Percentiles rank a stretch among this genome's conserved stretches.
Conservation (phyloP, 2,113 vertebrate genomes). For the Gyps fulvus region DNA sequence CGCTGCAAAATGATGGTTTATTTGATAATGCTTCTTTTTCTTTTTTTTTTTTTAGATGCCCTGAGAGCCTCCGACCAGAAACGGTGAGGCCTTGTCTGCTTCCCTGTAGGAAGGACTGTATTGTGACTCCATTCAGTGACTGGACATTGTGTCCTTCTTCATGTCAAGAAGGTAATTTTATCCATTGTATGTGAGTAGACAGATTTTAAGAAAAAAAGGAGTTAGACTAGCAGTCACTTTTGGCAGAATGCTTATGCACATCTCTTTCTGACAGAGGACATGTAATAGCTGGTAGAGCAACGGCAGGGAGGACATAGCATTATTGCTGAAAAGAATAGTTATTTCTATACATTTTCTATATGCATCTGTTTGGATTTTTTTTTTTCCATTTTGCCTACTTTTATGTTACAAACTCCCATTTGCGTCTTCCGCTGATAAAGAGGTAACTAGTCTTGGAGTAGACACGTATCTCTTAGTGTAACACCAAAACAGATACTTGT, state of each 20-base stretch:
- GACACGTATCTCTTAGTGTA: not conserved
- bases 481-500: not conserved
- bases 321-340: not conserved
- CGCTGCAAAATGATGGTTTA: not conserved
- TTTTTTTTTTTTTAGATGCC: conserved; percentile 77
- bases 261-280: not conserved
- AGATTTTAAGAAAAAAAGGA: not conserved
- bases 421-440: not conserved
- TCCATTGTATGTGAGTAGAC: not conserved
- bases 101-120: conserved; percentile 92
- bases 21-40: not conserved
- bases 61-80: conserved; percentile 90
- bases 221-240: not conserved
- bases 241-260: not conserved
- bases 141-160: conserved; percentile 86
- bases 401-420: not conserved
- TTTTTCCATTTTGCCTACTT: not conserved
- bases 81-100: conserved; percentile 88
- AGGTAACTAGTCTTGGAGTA: not conserved
- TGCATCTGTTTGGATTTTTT: not conserved
- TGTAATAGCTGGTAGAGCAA: not conserved
- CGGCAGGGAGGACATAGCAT: not conserved
- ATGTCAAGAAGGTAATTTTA: conserved; percentile 85
- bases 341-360: not conserved
- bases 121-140: conserved; percentile 88